A percentile compares a stretch with the other conserved stretches of the same genome.
These are phyloP conservation scores for Hydrochoerus hydrochaeris DNA, from an alignment of 2,113 vertebrate species.

Conservation along the genomic window DNA sequence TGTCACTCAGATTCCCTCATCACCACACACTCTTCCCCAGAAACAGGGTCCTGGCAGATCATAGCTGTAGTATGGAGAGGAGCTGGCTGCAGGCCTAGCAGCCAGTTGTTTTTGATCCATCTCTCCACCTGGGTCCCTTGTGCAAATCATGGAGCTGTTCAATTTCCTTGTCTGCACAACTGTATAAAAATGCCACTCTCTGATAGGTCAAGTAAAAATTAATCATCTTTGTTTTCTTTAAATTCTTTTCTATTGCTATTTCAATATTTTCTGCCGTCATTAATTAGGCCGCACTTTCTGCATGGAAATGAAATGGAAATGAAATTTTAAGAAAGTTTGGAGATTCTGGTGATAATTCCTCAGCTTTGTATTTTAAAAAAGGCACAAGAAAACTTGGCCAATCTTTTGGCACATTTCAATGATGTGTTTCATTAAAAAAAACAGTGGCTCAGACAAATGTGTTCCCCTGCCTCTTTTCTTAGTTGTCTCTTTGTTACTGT, in stretches of 20 bases:
- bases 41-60: not conserved
- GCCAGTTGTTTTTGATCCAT: not conserved
- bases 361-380: conserved; percentile 44
- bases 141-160: conserved; percentile 15
- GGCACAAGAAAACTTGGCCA: not conserved
- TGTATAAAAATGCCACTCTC: conserved; percentile 23
- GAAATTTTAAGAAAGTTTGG: not conserved
- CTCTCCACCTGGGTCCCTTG: conserved; percentile 3
- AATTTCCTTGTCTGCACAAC: not conserved
- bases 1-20: not conserved
- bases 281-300: conserved; percentile 1
- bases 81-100: not conserved
- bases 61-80: not conserved
- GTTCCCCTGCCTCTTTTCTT: not conserved
- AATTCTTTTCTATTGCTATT: conserved; percentile 41
- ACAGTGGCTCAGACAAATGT: not conserved
- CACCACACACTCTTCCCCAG: conserved; percentile 24
- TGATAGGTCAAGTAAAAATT: conserved; percentile 70
- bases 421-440: not conserved
- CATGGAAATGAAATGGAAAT: conserved; percentile 57
- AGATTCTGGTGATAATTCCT: not conserved
- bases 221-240: conserved; percentile 65
- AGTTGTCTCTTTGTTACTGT: not conserved
- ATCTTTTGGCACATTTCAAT: not conserved
- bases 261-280: conserved; percentile 13